A percentile compares a stretch with the other conserved stretches of the same genome.
Conservation (phyloP, 2,888 invertebrate genomes). For the Noctua janthina region DNA sequence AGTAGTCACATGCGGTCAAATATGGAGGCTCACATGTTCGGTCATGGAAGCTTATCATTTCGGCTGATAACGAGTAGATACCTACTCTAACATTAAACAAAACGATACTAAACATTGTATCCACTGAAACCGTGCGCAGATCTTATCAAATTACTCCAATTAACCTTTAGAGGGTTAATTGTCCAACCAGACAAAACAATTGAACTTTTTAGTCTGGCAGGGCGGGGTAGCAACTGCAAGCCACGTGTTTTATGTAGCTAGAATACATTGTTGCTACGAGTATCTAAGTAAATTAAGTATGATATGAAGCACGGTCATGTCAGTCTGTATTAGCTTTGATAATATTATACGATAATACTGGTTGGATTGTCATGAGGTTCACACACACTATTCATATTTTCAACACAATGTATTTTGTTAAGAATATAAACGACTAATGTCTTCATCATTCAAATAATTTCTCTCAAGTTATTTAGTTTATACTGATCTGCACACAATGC, state of each 20-base stretch:
- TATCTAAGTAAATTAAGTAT: too few relatives aligned
- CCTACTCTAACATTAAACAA: slow-evolving; percentile 18
- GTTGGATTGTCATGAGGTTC: neutral
- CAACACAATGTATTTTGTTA: too few relatives aligned
- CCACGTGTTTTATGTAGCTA: neutral
- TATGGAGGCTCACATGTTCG: slow-evolving; percentile 29
- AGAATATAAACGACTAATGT: too few relatives aligned
- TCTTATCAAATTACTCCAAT: slow-evolving; percentile 52
- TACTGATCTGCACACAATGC: too few relatives aligned
- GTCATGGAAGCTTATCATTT: slow-evolving; percentile 22
- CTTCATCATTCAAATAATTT: too few relatives aligned
- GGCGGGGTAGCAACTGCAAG: slow-evolving; percentile 24
- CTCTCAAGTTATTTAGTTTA: too few relatives aligned
- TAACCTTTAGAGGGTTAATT: slow-evolving; percentile 57
- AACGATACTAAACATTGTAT: slow-evolving; percentile 32
- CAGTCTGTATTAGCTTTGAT: neutral
- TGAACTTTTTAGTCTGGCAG: slow-evolving; percentile 8
- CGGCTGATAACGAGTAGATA: slow-evolving; percentile 28
- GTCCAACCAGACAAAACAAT: slow-evolving; percentile 29
- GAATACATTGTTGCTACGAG: neutral
- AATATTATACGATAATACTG: neutral
- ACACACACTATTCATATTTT: neutral
- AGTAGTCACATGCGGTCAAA: slow-evolving; percentile 31
- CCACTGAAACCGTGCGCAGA: slow-evolving; percentile 13
- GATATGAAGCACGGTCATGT: neutral